A percentile compares a stretch with the other conserved stretches of the same genome.
These are phyloP conservation scores for Himalopsyche tibetana DNA, from an alignment of 2,888 invertebrate species.

Conservation along the genomic window DNA sequence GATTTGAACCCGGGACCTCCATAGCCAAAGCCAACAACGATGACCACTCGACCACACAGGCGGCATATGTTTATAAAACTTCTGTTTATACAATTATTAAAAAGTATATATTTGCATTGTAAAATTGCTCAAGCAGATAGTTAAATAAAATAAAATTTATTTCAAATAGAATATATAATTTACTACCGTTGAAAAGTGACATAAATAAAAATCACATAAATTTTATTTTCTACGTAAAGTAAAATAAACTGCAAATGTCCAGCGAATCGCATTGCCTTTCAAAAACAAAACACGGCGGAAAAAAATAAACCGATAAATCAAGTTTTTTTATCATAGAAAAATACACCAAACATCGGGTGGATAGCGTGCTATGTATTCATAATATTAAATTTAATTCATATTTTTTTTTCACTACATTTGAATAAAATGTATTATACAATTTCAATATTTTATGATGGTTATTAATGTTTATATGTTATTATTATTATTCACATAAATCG, in stretches of 20 bases:
- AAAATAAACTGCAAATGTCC: constrained; percentile 30
- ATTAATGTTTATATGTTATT: too few species aligned
- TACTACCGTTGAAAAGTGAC: background rate
- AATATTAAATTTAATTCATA: background rate
- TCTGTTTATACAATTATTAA: too few species aligned
- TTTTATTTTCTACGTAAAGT: constrained; percentile 4
- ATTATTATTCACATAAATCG: too few species aligned
- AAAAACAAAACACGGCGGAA: constrained; percentile 24
- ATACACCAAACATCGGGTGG: background rate
- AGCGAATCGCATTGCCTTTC: constrained; percentile 14
- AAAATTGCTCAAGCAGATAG: too few species aligned
- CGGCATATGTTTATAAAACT: too few species aligned
- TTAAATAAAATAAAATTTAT: background rate
- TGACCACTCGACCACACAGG: too few species aligned
- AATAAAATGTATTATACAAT: background rate
- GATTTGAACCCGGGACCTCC: too few species aligned
- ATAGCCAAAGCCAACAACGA: too few species aligned
- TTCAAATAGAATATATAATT: constrained; percentile 3
- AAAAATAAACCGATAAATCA: constrained; percentile 13
- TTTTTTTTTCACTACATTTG: background rate
- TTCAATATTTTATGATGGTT: too few species aligned
- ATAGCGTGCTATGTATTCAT: background rate
- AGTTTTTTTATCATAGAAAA: constrained; percentile 30
- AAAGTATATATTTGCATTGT: too few species aligned
- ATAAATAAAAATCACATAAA: constrained; percentile 12